phyloP scores from a whole-genome alignment of 1,140 invertebrate genomes.

The Sesamia nonagrioides region DNA sequence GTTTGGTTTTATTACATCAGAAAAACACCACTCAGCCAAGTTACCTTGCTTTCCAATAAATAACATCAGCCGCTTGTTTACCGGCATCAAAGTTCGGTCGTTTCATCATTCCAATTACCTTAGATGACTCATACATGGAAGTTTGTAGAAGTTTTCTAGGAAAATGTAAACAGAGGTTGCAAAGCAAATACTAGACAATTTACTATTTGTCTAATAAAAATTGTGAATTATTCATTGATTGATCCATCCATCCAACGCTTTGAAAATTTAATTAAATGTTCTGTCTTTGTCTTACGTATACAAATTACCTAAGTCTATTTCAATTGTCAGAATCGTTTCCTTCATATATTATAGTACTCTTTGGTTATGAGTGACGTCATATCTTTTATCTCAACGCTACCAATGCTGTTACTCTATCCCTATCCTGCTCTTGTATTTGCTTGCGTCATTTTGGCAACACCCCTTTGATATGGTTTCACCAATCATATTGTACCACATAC shows the following conservation, averaged over 20 bases:
- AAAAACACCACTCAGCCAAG: neutral
- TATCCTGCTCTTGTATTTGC: conserved; percentile 58
- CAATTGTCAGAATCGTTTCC: neutral
- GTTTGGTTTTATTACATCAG: neutral
- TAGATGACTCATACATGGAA: neutral
- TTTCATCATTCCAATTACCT: conserved; percentile 11
- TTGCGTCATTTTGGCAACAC: conserved; percentile 61
- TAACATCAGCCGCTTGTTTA: conserved; percentile 26
- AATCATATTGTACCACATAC: conserved; percentile 81
- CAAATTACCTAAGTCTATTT: conserved; percentile 8
- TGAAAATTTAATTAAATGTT: neutral
- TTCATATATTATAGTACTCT: too few species aligned
- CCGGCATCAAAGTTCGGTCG: neutral
- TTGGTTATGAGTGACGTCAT: conserved; percentile 36
- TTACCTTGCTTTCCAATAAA: conserved; percentile 1
- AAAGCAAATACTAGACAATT: too few species aligned
- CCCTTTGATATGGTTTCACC: conserved; percentile 63
- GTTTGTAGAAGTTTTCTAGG: too few species aligned
- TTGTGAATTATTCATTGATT: neutral
- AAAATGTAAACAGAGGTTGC: too few species aligned
- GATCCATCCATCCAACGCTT: too few species aligned
- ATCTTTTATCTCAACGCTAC: conserved; percentile 45
- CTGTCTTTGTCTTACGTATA: neutral
- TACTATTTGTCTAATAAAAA: neutral
- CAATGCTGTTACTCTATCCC: neutral